Conservation (phyloP, 2,888 invertebrate species). For the Pocota personata region DNA sequence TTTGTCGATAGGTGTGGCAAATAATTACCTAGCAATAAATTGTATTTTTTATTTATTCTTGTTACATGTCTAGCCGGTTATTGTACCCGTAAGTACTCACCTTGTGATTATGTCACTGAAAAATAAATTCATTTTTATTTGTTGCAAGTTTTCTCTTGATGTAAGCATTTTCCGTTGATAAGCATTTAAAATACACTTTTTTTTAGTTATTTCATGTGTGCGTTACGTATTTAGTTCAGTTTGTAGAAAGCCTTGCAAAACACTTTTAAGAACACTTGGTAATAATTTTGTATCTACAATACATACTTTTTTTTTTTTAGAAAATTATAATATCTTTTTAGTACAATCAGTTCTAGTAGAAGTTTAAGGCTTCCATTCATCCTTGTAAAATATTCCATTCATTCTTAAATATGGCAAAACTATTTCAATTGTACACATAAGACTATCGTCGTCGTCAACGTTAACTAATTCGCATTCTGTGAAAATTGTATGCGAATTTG, state of each 20-base stretch:
- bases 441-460: neutral
- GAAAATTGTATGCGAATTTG: conserved; percentile 37
- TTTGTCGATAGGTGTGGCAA: conserved; percentile 32
- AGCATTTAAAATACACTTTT: neutral
- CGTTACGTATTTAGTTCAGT: neutral
- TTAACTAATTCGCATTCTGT: neutral
- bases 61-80: conserved; percentile 69
- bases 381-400: neutral
- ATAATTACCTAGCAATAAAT: conserved; percentile 4
- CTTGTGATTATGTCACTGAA: neutral
- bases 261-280: no score
- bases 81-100: conserved; percentile 56
- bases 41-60: conserved; percentile 22
- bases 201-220: neutral
- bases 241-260: no score
- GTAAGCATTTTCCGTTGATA: neutral
- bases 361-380: neutral
- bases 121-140: neutral
- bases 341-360: neutral
- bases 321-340: no score
- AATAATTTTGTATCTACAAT: no score
- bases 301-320: no score
- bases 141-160: no score
- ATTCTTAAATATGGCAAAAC: neutral
- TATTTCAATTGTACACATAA: conserved; percentile 10